Conservation (phyloP, 2,113 vertebrate genomes). For the Chascanopsetta lugubris region DNA sequence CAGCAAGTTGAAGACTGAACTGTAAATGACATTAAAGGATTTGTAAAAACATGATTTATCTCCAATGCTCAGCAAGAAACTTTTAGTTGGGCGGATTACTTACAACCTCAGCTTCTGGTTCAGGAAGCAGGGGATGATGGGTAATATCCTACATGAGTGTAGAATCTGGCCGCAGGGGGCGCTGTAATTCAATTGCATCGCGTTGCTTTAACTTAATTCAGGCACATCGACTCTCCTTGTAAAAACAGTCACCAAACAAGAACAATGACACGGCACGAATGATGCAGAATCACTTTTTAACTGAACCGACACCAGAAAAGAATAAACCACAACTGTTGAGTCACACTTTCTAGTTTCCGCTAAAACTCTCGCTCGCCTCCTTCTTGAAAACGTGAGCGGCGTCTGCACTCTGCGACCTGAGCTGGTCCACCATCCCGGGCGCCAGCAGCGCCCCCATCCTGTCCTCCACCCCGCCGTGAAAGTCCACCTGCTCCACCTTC, state of each 20-base stretch:
- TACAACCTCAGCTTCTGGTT: too few relatives aligned
- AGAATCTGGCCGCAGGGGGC: background rate
- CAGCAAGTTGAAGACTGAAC: too few relatives aligned
- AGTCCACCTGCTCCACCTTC: constrained; percentile 79
- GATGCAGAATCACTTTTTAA: background rate
- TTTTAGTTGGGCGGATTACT: too few relatives aligned
- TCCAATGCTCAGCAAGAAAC: too few relatives aligned
- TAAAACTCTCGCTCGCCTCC: constrained; percentile 69
- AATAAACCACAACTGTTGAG: background rate
- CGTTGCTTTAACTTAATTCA: background rate
- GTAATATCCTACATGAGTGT: too few relatives aligned
- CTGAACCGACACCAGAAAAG: too few relatives aligned
- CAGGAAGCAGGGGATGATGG: too few relatives aligned
- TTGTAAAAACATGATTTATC: too few relatives aligned
- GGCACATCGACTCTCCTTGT: constrained; percentile 48
- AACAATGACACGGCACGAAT: constrained; percentile 16
- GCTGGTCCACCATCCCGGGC: constrained; percentile 58
- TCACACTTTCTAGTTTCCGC: constrained; percentile 12
- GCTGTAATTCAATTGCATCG: background rate
- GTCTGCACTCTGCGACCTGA: constrained; percentile 45
- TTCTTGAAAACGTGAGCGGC: constrained; percentile 67
- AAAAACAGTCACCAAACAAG: constrained; percentile 15
- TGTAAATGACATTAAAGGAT: too few relatives aligned
- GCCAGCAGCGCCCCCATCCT: constrained; percentile 66
- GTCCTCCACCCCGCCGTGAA: constrained; percentile 63